A percentile compares a stretch with the other conserved stretches of the same genome.
phyloP scores from a whole-genome alignment of 2,113 vertebrate genomes.

The Todiramphus chloris region DNA sequence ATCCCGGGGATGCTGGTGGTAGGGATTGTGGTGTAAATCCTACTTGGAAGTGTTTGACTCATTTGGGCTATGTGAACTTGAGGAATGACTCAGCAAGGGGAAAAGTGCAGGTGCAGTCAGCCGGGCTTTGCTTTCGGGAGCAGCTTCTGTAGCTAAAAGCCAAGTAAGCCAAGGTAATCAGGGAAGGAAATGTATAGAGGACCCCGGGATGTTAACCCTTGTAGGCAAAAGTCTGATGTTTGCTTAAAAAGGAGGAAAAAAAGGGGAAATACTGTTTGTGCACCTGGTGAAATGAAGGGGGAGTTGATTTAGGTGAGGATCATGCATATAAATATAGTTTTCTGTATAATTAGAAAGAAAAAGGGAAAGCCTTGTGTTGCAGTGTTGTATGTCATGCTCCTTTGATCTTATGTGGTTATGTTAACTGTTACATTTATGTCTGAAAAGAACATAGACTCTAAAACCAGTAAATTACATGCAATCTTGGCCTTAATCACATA shows the following conservation, averaged over 20 bases:
- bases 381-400: fast-evolving
- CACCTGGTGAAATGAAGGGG: neutral
- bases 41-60: neutral
- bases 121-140: neutral
- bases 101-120: neutral
- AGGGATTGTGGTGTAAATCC: neutral
- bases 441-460: neutral
- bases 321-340: neutral
- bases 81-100: constrained; percentile 12
- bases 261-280: neutral
- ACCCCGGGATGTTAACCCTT: neutral
- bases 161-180: neutral
- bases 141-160: neutral
- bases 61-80: neutral
- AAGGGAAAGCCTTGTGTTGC: neutral
- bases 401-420: neutral
- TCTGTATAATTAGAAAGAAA: neutral
- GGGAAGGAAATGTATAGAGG: neutral
- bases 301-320: neutral
- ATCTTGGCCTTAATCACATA: neutral
- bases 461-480: neutral
- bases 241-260: neutral
- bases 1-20: neutral
- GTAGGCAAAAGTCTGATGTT: neutral
- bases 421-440: neutral